These are phyloP conservation scores for Agrochola macilenta DNA, from an alignment of 2,888 invertebrate genomes.

Conservation along the genomic window DNA sequence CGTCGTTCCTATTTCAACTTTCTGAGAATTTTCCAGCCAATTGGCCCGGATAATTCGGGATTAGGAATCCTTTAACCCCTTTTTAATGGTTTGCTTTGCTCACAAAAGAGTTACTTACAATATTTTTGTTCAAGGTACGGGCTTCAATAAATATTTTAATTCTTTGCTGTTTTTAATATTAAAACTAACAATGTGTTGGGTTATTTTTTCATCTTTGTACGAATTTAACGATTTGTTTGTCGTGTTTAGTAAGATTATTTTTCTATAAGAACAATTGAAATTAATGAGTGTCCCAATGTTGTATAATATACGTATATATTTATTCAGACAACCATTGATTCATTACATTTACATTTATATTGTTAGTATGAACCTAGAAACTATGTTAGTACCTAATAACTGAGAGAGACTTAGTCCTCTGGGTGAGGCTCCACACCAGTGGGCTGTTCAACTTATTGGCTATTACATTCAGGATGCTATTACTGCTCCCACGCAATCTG, in stretches of 20 bases:
- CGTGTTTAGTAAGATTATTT: not conserved
- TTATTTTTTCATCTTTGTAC: not conserved
- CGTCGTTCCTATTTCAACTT: constrained; percentile 29
- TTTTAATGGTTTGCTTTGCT: constrained; percentile 22
- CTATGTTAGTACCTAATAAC: too few species aligned
- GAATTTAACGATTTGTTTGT: not conserved
- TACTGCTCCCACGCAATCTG: too few species aligned
- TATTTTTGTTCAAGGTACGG: not conserved
- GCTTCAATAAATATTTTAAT: not conserved
- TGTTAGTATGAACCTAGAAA: too few species aligned
- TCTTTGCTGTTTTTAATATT: not conserved
- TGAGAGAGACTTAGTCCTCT: too few species aligned
- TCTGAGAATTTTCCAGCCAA: constrained; percentile 31
- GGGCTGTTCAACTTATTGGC: too few species aligned
- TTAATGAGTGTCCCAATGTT: not conserved
- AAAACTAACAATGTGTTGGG: not conserved
- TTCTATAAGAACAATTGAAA: not conserved
- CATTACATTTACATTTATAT: too few species aligned
- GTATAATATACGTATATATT: too few species aligned
- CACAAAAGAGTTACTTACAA: not conserved
- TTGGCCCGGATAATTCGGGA: constrained; percentile 24
- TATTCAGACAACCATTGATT: too few species aligned
- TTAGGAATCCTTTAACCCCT: constrained; percentile 28
- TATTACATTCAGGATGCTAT: too few species aligned
- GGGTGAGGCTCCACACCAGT: too few species aligned